A percentile compares a stretch with the other conserved stretches of the same genome.
Evolutionary conservation across 2,113 vertebrate genomes (phyloP).

Genomic region (Tyto alba): DNA sequence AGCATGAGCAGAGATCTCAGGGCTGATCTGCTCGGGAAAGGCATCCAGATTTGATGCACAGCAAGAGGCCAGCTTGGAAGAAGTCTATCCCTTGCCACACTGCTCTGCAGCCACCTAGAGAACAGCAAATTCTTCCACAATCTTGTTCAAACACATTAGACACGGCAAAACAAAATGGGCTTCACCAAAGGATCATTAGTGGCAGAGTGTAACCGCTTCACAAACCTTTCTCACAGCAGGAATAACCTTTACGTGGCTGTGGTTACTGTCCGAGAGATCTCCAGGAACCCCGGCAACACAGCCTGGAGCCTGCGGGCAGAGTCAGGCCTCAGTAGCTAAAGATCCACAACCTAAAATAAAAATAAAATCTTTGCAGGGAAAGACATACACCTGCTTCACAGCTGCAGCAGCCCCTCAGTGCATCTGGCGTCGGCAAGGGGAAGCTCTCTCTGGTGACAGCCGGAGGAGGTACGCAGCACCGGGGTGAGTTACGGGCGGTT

Average conservation of each 20-base stretch:
- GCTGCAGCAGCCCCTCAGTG: neutral
- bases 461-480: fast-evolving
- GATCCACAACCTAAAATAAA: neutral
- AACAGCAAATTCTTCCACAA: neutral
- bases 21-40: neutral
- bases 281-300: neutral
- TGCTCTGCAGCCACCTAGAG: neutral
- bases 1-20: neutral
- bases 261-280: neutral
- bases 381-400: fast-evolving
- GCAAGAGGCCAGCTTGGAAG: neutral
- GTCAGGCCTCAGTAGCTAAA: neutral
- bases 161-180: neutral
- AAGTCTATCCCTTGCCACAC: neutral
- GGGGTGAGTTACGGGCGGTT: neutral
- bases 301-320: neutral
- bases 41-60: neutral
- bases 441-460: neutral
- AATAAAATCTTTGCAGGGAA: neutral
- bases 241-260: neutral
- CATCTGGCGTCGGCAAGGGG: neutral
- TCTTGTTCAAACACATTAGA: neutral
- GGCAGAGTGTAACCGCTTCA: neutral
- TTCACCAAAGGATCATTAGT: neutral
- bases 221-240: neutral